A percentile compares a stretch with the other conserved stretches of the same genome.
Conservation (phyloP, 2,113 vertebrate genomes). For the Anarhynchus alexandrinus region DNA sequence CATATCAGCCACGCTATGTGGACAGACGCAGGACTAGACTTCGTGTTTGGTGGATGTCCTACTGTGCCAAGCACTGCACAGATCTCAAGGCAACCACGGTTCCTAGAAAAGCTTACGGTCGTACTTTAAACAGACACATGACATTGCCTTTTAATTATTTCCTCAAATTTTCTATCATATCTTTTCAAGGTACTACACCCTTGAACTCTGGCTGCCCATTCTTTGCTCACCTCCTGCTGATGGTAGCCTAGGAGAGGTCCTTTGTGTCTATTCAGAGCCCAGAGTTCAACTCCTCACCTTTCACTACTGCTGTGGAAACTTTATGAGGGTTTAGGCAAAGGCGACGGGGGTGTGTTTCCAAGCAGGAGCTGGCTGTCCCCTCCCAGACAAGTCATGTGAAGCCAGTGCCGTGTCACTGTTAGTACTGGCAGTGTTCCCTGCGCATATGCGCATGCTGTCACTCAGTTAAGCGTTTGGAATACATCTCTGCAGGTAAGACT, state of each 20-base stretch:
- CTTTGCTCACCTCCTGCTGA: conserved; percentile 38
- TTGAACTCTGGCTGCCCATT: neutral
- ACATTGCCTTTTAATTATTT: neutral
- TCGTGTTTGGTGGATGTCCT: neutral
- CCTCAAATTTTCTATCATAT: neutral
- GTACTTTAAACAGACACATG: neutral
- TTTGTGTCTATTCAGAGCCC: neutral
- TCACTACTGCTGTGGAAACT: neutral
- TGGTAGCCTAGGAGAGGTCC: neutral
- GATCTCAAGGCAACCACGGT: neutral
- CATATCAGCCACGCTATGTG: neutral
- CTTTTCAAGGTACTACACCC: neutral
- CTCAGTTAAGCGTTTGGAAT: neutral
- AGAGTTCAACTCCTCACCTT: neutral
- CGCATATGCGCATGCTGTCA: neutral
- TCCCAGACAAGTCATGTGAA: conserved; percentile 59
- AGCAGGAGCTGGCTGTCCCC: conserved; percentile 41
- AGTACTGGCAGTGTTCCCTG: neutral
- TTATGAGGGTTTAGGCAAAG: neutral
- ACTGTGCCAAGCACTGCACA: neutral
- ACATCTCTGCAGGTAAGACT: neutral
- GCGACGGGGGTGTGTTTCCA: neutral
- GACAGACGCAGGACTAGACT: neutral
- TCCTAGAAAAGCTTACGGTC: neutral
- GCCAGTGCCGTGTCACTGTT: conserved; percentile 17